Conservation (phyloP, 92 coral and sea anemone genomes). For the Chrysogorgia sp. region DNA sequence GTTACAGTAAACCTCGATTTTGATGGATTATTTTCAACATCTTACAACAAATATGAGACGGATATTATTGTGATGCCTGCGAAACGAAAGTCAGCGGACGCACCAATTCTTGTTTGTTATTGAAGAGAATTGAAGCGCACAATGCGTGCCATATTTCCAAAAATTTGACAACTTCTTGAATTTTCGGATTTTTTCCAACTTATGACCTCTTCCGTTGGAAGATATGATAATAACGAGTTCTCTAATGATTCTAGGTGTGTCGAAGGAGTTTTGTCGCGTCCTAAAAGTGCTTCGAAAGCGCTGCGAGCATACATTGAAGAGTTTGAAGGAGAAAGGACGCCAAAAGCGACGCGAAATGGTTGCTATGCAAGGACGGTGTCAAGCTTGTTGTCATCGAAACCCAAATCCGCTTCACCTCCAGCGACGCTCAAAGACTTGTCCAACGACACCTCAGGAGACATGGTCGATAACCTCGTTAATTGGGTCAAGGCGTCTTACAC, state of each 20-base stretch:
- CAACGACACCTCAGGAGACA: conserved; percentile 70
- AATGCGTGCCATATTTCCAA: background rate
- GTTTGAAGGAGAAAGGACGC: conserved; percentile 69
- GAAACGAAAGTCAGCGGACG: conserved; percentile 2
- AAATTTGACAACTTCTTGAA: background rate
- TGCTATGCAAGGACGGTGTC: conserved; percentile 65
- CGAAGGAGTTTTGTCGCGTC: background rate
- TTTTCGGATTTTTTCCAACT: background rate
- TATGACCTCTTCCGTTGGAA: background rate
- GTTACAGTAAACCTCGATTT: too few species aligned
- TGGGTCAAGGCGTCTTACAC: conserved; percentile 92
- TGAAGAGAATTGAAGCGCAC: background rate
- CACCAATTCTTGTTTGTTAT: background rate
- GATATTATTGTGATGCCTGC: too few species aligned
- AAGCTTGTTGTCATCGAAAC: conserved; percentile 85
- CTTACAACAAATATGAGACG: too few species aligned
- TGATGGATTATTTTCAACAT: too few species aligned
- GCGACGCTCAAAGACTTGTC: conserved; percentile 66
- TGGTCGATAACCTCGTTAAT: conserved; percentile 79
- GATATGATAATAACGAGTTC: background rate
- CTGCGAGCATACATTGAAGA: conserved; percentile 89
- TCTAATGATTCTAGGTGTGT: background rate
- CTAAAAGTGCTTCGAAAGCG: conserved; percentile 71
- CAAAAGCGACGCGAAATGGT: conserved; percentile 45
- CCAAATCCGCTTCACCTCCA: conserved; percentile 78